These are phyloP conservation scores for Corythornis madagascariensis DNA, from an alignment of 2,113 vertebrate genomes.

Conservation along the genomic window DNA sequence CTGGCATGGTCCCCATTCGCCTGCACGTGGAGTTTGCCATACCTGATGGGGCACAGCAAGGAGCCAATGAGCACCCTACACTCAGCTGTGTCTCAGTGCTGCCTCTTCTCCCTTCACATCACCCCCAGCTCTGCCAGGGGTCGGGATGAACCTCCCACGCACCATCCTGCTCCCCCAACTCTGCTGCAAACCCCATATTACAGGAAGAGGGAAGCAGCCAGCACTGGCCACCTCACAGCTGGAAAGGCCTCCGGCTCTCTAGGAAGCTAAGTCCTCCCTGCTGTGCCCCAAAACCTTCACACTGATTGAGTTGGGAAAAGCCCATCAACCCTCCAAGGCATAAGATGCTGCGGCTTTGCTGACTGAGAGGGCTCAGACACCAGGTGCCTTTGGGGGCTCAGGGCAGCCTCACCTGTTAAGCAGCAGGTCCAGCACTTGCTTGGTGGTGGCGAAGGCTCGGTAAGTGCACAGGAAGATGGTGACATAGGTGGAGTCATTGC, in stretches of 20 bases:
- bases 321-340: neutral
- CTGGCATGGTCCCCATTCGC: constrained; percentile 79
- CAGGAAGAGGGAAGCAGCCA: neutral
- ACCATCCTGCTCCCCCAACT: neutral
- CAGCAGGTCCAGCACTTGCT: constrained; percentile 95
- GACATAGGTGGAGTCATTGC: constrained; percentile 96
- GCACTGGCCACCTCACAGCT: neutral
- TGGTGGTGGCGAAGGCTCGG: constrained; percentile 91
- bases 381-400: accelerated
- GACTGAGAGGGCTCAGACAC: neutral
- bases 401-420: constrained; percentile 84
- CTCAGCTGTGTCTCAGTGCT: neutral
- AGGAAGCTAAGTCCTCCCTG: neutral
- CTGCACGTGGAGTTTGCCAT: constrained; percentile 87
- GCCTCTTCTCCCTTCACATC: neutral
- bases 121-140: neutral
- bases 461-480: constrained; percentile 99
- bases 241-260: neutral
- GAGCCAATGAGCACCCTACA: neutral
- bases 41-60: constrained; percentile 73
- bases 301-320: neutral
- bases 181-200: accelerated
- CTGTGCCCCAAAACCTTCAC: neutral
- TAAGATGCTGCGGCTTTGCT: neutral
- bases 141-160: accelerated